Conservation (phyloP, 2,888 invertebrate genomes). For the Leucozona laternaria region DNA sequence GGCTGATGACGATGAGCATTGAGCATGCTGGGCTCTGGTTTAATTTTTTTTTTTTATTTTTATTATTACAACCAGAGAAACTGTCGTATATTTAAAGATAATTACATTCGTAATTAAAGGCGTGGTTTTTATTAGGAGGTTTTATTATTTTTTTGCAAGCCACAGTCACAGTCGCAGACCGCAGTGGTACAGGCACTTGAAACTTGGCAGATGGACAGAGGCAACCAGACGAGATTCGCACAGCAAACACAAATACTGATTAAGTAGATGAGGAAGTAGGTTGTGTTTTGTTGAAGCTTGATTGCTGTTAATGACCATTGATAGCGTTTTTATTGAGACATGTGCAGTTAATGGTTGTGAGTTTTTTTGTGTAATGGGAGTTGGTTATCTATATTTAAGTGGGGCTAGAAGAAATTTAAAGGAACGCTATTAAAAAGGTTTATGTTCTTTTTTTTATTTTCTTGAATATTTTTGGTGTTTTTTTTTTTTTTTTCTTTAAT, state of each 20-base stretch:
- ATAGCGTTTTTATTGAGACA: conserved; percentile 67
- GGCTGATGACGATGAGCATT: conserved; percentile 44
- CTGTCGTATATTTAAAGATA: conserved; percentile 67
- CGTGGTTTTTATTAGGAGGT: conserved; percentile 57
- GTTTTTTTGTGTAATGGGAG: conserved; percentile 27
- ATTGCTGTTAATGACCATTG: conserved; percentile 71
- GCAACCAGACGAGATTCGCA: conserved; percentile 27
- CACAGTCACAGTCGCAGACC: not conserved
- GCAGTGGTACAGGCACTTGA: not conserved
- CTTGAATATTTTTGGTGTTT: too few species aligned
- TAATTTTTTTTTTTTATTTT: conserved; percentile 1
- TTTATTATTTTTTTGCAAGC: conserved; percentile 33
- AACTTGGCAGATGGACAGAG: conserved; percentile 10
- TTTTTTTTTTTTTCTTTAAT: too few species aligned
- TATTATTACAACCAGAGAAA: conserved; percentile 50
- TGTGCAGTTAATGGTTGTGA: conserved; percentile 25
- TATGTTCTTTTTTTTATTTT: not conserved
- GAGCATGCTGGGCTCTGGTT: conserved; percentile 47
- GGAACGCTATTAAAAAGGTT: not conserved
- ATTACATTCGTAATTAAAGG: conserved; percentile 73
- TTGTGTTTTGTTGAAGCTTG: conserved; percentile 27
- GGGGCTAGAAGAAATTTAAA: not conserved
- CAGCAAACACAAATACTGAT: conserved; percentile 46
- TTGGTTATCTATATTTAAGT: conserved; percentile 27
- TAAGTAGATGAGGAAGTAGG: conserved; percentile 68